Conservation (phyloP, 2,113 vertebrate species). For the Alligator mississippiensis region DNA sequence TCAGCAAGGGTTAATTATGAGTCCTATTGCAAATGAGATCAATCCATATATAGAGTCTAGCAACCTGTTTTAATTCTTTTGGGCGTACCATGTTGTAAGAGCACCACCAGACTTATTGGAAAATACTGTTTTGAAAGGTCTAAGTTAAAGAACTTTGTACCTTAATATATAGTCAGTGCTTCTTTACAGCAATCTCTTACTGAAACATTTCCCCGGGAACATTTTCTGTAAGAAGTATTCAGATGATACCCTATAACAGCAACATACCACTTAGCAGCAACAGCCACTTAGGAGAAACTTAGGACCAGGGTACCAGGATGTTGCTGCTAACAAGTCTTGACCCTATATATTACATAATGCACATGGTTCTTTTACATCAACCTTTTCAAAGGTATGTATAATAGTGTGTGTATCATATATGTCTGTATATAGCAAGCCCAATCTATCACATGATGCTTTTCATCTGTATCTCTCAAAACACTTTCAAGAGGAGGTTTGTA, state of each 20-base stretch:
- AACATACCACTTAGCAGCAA: too few relatives aligned
- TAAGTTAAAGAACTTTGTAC: neutral
- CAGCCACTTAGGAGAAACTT: too few relatives aligned
- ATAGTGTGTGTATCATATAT: neutral
- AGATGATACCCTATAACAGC: too few relatives aligned
- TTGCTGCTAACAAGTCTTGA: too few relatives aligned
- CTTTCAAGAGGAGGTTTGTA: neutral
- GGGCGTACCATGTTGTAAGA: neutral
- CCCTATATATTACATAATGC: too few relatives aligned
- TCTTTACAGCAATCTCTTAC: too few relatives aligned
- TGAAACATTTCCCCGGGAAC: too few relatives aligned
- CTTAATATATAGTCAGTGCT: too few relatives aligned
- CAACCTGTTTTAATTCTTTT: neutral
- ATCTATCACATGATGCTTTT: neutral
- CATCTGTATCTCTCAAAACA: neutral
- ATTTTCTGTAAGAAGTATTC: too few relatives aligned
- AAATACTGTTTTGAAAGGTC: neutral
- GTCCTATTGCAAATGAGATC: neutral
- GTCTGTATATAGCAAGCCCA: neutral
- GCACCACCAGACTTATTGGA: rapidly evolving
- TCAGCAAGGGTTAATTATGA: neutral
- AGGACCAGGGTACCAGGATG: too few relatives aligned
- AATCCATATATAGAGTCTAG: neutral
- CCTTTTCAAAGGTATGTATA: too few relatives aligned
- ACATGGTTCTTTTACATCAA: too few relatives aligned